Conservation (phyloP, 2,113 vertebrate species). For the Prionailurus viverrinus region DNA sequence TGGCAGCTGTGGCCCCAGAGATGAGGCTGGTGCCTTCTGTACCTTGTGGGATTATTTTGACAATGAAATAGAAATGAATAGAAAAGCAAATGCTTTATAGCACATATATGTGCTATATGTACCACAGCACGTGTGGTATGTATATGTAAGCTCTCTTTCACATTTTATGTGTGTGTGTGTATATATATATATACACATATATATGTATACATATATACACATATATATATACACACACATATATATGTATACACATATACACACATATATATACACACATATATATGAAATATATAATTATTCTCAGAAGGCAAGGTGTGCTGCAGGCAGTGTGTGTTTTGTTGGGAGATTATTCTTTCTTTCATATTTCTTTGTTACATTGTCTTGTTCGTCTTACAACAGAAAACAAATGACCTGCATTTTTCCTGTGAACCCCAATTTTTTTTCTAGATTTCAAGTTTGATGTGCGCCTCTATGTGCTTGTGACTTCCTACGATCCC, state of each 20-base stretch:
- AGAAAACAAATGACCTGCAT: neutral
- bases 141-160: neutral
- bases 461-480: constrained; percentile 96
- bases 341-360: neutral
- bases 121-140: neutral
- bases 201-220: too few relatives aligned
- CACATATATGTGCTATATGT: neutral
- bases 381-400: neutral
- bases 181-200: neutral
- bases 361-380: constrained; percentile 5
- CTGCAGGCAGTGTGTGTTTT: neutral
- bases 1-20: constrained; percentile 25
- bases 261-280: neutral
- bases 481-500: constrained; percentile 98
- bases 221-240: neutral
- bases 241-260: neutral
- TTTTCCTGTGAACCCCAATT: constrained; percentile 48
- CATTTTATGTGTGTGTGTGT: neutral
- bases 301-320: neutral
- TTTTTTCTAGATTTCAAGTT: constrained; percentile 95
- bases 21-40: constrained; percentile 19
- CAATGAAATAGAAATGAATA: constrained; percentile 33
- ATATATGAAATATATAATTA: neutral
- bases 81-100: constrained; percentile 33
- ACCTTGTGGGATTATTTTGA: constrained; percentile 3